phyloP scores from a whole-genome alignment of 1,140 invertebrate genomes.

The Ectropis grisescens region DNA sequence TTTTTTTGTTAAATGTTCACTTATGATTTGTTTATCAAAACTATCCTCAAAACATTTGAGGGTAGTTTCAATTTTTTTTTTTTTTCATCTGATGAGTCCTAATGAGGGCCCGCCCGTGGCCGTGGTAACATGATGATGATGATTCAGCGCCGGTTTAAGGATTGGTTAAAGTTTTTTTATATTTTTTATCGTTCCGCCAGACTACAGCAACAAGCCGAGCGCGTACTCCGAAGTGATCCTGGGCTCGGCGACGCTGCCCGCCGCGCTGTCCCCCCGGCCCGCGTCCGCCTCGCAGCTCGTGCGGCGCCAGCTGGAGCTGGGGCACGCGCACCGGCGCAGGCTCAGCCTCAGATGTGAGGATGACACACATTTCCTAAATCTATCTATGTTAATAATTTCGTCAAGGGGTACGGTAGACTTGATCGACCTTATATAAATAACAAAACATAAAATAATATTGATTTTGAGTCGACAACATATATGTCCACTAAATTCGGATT shows the following conservation, averaged over 20 bases:
- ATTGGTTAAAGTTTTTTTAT: no score
- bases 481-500: background rate
- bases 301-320: constrained; percentile 60
- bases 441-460: no score
- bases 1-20: no score
- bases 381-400: no score
- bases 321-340: constrained; percentile 28
- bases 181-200: constrained; percentile 6
- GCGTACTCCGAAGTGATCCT: constrained; percentile 30
- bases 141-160: no score
- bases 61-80: no score
- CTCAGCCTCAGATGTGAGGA: constrained; percentile 45
- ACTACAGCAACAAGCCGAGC: constrained; percentile 23
- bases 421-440: no score
- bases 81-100: no score
- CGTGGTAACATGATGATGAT: no score
- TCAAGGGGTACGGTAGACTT: background rate
- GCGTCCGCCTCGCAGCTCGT: constrained; percentile 64
- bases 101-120: no score
- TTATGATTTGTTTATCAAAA: no score
- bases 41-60: no score
- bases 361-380: background rate
- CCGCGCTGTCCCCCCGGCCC: constrained; percentile 25
- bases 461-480: background rate
- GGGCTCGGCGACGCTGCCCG: constrained; percentile 7